A percentile compares a stretch with the other conserved stretches of the same genome.
phyloP scores from a whole-genome alignment of 2,113 vertebrate species.

The Proteles cristata region DNA sequence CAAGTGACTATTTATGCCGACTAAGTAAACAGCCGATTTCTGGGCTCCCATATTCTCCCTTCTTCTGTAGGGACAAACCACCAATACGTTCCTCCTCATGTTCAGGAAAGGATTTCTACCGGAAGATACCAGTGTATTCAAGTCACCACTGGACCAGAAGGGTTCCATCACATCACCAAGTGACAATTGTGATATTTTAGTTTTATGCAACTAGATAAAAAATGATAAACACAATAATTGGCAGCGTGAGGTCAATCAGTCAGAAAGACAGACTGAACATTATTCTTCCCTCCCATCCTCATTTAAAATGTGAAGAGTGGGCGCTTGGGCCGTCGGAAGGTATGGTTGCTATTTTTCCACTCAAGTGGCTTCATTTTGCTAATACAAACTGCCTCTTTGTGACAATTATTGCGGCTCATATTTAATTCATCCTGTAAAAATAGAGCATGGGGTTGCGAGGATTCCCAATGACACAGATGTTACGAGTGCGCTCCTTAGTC shows the following conservation, averaged over 20 bases:
- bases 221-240: neutral
- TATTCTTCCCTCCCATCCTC: rapidly evolving
- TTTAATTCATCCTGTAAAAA: neutral
- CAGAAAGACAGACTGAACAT: neutral
- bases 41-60: neutral
- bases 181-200: neutral
- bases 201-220: neutral
- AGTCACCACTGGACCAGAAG: rapidly evolving
- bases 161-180: rapidly evolving
- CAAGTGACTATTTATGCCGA: rapidly evolving
- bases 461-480: rapidly evolving
- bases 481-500: neutral
- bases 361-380: neutral
- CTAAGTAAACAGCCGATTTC: rapidly evolving
- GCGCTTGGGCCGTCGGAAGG: rapidly evolving
- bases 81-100: rapidly evolving
- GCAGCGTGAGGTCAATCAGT: rapidly evolving
- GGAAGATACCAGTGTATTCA: rapidly evolving
- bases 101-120: too few species aligned
- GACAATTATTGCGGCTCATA: rapidly evolving
- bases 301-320: rapidly evolving
- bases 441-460: rapidly evolving
- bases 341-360: rapidly evolving
- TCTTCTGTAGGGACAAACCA: neutral
- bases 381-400: rapidly evolving